Evolutionary conservation across 1,140 invertebrate genomes (phyloP), one percentile per base, ranked within the genome.

Genomic region (Temnothorax longispinosus): DNA sequence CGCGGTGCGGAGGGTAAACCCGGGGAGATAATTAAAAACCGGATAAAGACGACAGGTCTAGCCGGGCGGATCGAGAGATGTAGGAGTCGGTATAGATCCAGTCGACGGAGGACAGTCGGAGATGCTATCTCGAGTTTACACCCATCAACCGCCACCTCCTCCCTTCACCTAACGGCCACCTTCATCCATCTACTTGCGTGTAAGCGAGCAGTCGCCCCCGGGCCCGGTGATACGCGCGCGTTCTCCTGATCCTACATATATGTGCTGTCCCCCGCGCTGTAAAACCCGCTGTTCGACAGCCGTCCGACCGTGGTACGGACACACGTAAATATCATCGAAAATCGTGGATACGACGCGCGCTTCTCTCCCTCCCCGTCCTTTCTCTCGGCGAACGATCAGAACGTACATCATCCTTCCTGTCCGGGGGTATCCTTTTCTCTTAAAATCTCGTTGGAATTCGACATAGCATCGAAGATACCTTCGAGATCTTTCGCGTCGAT

Each of bases 51-150:
- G 52, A 85, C 78, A 60, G 52, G 62, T 69, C 75, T 67, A 86
- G 75, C 27, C 62, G 58, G 56, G 13, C 78, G 56, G 69, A 27
- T 27, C 27, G 27, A 84, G 85, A 85, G 67, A 64, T 76, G 76
- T 89, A 82, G 81, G 75, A 89, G 88, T 90, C 80, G 75, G 85
- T 87, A 89, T 87, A 89, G 85, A 89, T 84, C 78, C 71, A 56
- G 64, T 54, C 62, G 62, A 78, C 47, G 64, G 77, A 71, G 75
- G 88, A 87, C 86, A 90, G 62, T 75, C 44, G 32, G 74, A 89
- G 92, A 92, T 93, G 67, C 82, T 92, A 93, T 93, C 92, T 92
- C 80, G 86, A 92, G 90, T 93, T 93, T 93, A 93, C 92, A 93
- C 92, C 92, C 89, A 92, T 92, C 89, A 91, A 85, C 91, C 92